phyloP scores from a whole-genome alignment of 2,797 vertebrate species.

The Sebastolobus alascanus region DNA sequence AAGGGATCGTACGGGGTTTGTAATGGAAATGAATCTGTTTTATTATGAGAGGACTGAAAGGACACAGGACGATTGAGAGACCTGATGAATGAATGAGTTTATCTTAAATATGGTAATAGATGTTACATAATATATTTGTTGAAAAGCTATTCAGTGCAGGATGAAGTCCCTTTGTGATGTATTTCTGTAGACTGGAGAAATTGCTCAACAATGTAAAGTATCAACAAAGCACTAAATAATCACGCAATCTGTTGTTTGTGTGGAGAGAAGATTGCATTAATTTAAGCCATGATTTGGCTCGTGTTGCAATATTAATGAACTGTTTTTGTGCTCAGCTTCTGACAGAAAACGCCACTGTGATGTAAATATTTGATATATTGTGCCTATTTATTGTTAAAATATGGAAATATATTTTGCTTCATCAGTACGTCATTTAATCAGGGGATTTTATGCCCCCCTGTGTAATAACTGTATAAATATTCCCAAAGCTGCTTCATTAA shows the following conservation, averaged over 20 bases:
- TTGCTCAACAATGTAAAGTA: constrained; percentile 1
- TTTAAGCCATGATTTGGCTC: constrained; percentile 23
- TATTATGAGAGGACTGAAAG: constrained; percentile 23
- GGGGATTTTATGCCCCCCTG: not conserved
- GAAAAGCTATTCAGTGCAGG: constrained; percentile 1
- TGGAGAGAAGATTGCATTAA: constrained; percentile 1
- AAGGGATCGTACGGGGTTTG: not conserved
- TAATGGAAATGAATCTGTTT: constrained; percentile 10
- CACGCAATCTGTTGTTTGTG: constrained; percentile 4
- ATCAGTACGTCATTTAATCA: constrained; percentile 35
- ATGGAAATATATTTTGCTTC: constrained; percentile 29
- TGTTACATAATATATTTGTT: constrained; percentile 5
- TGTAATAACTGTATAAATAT: constrained; percentile 45
- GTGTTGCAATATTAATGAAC: constrained; percentile 26
- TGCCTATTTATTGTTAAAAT: constrained; percentile 57
- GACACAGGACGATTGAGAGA: constrained; percentile 11
- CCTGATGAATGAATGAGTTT: constrained; percentile 20
- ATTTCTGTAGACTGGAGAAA: constrained; percentile 21
- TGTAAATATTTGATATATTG: constrained; percentile 67
- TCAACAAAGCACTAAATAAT: constrained; percentile 19
- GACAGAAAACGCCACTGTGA: constrained; percentile 30
- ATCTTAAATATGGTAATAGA: constrained; percentile 7
- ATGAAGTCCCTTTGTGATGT: constrained; percentile 11
- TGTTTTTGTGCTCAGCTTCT: constrained; percentile 26
- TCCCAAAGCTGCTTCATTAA: constrained; percentile 38